Conservation (phyloP, 2,888 invertebrate genomes). For the Nebria brevicollis region DNA sequence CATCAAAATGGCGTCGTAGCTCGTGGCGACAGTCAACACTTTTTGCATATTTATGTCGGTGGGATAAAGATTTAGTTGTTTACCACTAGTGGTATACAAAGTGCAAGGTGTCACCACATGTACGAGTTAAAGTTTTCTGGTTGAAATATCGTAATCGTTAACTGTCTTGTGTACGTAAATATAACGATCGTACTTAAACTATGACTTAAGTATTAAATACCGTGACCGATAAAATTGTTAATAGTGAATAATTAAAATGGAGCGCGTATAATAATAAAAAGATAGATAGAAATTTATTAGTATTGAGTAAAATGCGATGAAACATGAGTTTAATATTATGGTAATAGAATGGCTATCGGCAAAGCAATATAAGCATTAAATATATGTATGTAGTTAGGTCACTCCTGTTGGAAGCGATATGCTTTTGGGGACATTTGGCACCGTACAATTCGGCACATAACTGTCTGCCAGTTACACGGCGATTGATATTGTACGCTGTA, state of each 20-base stretch:
- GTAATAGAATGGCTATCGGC: constrained; percentile 17
- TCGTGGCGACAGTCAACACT: constrained; percentile 15
- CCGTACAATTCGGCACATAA: constrained; percentile 27
- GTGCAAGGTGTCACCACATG: background rate
- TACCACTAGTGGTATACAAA: background rate
- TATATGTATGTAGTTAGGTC: background rate
- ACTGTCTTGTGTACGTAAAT: too few species aligned
- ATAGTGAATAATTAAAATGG: too few species aligned
- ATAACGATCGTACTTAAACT: too few species aligned
- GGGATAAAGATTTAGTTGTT: constrained; percentile 28
- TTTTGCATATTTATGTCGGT: constrained; percentile 25
- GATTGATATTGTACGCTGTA: constrained; percentile 21
- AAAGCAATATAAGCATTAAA: constrained; percentile 25
- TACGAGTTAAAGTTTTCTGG: background rate
- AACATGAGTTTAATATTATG: constrained; percentile 32
- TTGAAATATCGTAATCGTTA: background rate
- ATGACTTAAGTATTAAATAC: too few species aligned
- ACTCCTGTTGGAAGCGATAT: background rate
- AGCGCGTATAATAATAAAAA: too few species aligned
- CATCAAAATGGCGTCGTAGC: background rate
- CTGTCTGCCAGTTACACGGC: constrained; percentile 9
- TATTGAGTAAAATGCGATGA: background rate
- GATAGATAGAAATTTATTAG: too few species aligned
- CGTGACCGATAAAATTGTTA: too few species aligned
- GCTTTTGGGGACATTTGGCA: constrained; percentile 37